A percentile compares a stretch with the other conserved stretches of the same genome.
These are phyloP conservation scores for Tupaia chinensis DNA, from an alignment of 2,113 vertebrate genomes.

Conservation along the genomic window DNA sequence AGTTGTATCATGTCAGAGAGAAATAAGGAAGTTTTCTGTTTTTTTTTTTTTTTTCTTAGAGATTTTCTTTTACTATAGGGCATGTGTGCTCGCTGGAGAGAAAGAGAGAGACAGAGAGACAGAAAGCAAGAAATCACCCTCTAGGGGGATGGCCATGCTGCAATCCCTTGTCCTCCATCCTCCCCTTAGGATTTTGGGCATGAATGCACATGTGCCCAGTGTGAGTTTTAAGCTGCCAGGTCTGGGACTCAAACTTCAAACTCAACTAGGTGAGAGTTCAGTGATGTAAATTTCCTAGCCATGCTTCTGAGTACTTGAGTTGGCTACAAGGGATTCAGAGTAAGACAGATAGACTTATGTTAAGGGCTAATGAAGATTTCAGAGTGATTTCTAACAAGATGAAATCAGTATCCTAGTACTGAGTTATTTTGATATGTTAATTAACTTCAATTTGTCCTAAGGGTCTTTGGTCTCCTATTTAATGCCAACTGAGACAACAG, in stretches of 20 bases:
- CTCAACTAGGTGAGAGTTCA: too few species aligned
- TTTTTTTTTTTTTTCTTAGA: too few species aligned
- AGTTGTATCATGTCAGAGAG: not conserved
- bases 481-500: not conserved
- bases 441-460: constrained; percentile 60
- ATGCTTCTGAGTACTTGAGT: constrained; percentile 38
- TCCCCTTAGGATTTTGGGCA: too few species aligned
- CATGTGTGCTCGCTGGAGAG: too few species aligned
- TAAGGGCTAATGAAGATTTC: constrained; percentile 41
- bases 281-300: constrained; percentile 46
- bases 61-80: too few species aligned
- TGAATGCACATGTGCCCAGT: too few species aligned
- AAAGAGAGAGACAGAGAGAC: too few species aligned
- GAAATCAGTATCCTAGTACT: constrained; percentile 8
- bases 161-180: too few species aligned
- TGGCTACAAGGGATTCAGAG: constrained; percentile 18
- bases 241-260: too few species aligned
- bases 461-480: constrained; percentile 34
- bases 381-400: constrained; percentile 35
- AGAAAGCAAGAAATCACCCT: too few species aligned
- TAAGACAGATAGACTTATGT: constrained; percentile 21
- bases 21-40: not conserved
- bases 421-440: constrained; percentile 26
- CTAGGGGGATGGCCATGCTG: too few species aligned
- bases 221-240: too few species aligned